These are phyloP conservation scores for Oryzias curvinotus DNA, from an alignment of 2,113 vertebrate genomes.

Conservation along the genomic window DNA sequence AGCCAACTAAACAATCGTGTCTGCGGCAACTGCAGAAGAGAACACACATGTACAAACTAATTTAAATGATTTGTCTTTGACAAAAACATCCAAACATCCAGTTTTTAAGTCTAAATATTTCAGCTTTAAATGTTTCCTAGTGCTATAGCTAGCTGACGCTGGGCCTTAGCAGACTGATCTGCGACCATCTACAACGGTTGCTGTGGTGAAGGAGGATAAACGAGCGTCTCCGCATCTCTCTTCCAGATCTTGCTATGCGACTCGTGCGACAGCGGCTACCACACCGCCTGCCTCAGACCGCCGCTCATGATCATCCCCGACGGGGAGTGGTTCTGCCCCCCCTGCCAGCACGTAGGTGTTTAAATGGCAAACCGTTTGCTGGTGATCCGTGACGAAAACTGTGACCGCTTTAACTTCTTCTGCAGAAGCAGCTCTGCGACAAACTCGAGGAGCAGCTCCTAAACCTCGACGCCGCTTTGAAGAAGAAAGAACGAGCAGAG, in stretches of 20 bases:
- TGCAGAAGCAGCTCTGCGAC: constrained; percentile 93
- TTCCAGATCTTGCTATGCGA: constrained; percentile 91
- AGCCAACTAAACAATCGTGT: no score
- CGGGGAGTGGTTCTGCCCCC: constrained; percentile 97
- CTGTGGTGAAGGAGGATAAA: no score
- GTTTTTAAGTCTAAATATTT: no score
- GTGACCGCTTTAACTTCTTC: background rate
- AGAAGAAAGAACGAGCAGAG: constrained; percentile 96
- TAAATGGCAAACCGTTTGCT: accelerated
- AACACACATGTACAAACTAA: no score
- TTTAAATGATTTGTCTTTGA: no score
- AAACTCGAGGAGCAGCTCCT: constrained; percentile 91
- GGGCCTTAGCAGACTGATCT: no score
- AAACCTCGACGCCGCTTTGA: constrained; percentile 91
- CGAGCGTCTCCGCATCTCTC: background rate
- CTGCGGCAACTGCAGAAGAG: no score
- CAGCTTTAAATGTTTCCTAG: no score
- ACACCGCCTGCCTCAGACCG: constrained; percentile 94
- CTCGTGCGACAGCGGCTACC: constrained; percentile 95
- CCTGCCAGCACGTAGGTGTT: constrained; percentile 92
- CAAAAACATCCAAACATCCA: no score
- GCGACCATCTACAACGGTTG: no score
- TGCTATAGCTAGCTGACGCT: no score
- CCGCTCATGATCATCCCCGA: constrained; percentile 98
- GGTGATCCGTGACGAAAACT: accelerated